Conservation (phyloP, 2,797 vertebrate genomes). For the Hoplostethus atlanticus region DNA sequence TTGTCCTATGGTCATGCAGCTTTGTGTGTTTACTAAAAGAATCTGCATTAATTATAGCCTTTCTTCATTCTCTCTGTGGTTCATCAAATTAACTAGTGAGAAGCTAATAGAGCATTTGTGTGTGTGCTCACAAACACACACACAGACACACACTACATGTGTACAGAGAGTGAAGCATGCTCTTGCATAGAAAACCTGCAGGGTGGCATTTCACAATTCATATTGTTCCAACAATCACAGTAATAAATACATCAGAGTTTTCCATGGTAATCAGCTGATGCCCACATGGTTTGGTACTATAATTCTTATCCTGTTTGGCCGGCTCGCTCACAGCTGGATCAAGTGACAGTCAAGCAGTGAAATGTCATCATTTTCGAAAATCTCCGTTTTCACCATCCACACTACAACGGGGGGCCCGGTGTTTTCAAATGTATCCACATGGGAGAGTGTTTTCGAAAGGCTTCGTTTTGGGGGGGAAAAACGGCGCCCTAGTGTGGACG, state of each 20-base stretch:
- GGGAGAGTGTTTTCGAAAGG: too few relatives aligned
- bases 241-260: neutral
- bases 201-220: neutral
- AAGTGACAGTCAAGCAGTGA: too few relatives aligned
- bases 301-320: constrained; percentile 4
- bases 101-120: constrained; percentile 51
- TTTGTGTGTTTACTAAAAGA: constrained; percentile 82
- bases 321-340: too few relatives aligned
- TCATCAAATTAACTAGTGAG: constrained; percentile 72
- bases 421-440: too few relatives aligned
- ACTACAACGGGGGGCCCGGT: too few relatives aligned
- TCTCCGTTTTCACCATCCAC: too few relatives aligned
- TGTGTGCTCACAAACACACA: neutral
- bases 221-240: neutral
- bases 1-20: constrained; percentile 73
- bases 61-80: constrained; percentile 63
- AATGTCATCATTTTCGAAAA: too few relatives aligned
- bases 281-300: constrained; percentile 13
- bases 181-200: neutral
- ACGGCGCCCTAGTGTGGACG: too few relatives aligned
- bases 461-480: too few relatives aligned
- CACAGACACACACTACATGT: too few relatives aligned
- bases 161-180: neutral
- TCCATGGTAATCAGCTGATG: neutral
- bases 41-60: constrained; percentile 84